Base-by-base conservation (phyloP, 2,888 invertebrate genomes). In the Pegoplata infirma region DNA sequence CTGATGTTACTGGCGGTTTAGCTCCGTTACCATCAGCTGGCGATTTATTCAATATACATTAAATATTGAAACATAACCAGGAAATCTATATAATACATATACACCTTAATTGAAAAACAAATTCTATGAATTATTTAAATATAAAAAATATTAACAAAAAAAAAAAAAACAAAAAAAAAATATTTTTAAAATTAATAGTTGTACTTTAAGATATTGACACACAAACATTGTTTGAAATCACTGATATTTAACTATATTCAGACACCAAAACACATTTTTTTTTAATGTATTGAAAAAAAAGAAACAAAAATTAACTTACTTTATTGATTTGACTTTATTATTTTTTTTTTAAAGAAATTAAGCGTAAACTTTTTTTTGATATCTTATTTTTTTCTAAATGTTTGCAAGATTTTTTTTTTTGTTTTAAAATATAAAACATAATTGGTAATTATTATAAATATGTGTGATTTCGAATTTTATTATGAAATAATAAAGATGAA, bases 21-120 rank as follows among this genome's bases (percentile, higher is more conserved):
- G 96, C 97, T 32, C 98, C 98, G 0, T 90, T 98, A 81, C 98
- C 98, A 40, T 97, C 98, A 3, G 98, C 98, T 40, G 98, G 98
- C 1, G 98, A 98, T 90, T 92, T 98, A 46, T 98, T 98, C 90
- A 96, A 93, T 90, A 89, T 95, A 82, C 91, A 91, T 75, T 89
- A 84, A 87, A 67, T 46, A 66, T 1, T 32, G 51, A 19, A 61
- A 25, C 28, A 28, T n/a, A 58, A 8, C 16, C 8, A 63, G 21
- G 51, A 58, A 17, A 12, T n/a, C 44, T 61, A 64, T 51, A 32
- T 44, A 64, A 40, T 59, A 66, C n/a, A n/a, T n/a, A n/a, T n/a
- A n/a, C n/a, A n/a, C n/a, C n/a, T n/a, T n/a, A n/a, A n/a, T n/a
- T n/a, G n/a, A n/a, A n/a, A n/a, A n/a, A n/a, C n/a, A 25, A 76